phyloP scores from a whole-genome alignment of 1,140 invertebrate species.

The Euschistus heros region DNA sequence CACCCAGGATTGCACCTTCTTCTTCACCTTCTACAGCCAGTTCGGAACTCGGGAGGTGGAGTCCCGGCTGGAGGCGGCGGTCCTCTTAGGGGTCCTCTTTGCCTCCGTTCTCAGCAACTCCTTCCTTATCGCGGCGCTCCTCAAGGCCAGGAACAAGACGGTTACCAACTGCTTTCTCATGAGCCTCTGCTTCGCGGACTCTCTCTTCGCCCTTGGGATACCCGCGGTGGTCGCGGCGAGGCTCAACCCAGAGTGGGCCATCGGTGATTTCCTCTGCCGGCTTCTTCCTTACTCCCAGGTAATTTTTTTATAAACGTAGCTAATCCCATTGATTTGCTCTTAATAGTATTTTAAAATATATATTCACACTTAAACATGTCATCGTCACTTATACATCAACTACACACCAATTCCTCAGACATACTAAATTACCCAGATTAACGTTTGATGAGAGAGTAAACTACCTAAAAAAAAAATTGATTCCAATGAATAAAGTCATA shows the following conservation, averaged over 20 bases:
- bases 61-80: conserved; percentile 33
- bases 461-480: no score
- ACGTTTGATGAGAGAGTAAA: no score
- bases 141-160: conserved; percentile 43
- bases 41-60: conserved; percentile 35
- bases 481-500: no score
- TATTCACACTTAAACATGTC: no score
- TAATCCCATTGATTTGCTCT: no score
- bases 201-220: conserved; percentile 45
- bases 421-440: no score
- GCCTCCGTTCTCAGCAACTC: conserved; percentile 37
- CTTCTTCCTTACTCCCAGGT: conserved; percentile 48
- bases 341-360: no score
- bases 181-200: conserved; percentile 55
- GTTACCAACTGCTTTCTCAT: conserved; percentile 65
- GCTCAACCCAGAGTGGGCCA: conserved; percentile 40
- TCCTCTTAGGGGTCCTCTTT: conserved; percentile 37
- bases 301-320: no score
- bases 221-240: conserved; percentile 43
- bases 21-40: conserved; percentile 44
- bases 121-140: conserved; percentile 36
- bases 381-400: no score
- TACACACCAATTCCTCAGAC: no score
- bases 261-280: conserved; percentile 43
- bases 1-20: conserved; percentile 39